A percentile compares a stretch with the other conserved stretches of the same genome.
Evolutionary conservation across 2,113 vertebrate species (phyloP).

Genomic region (Lagopus muta): DNA sequence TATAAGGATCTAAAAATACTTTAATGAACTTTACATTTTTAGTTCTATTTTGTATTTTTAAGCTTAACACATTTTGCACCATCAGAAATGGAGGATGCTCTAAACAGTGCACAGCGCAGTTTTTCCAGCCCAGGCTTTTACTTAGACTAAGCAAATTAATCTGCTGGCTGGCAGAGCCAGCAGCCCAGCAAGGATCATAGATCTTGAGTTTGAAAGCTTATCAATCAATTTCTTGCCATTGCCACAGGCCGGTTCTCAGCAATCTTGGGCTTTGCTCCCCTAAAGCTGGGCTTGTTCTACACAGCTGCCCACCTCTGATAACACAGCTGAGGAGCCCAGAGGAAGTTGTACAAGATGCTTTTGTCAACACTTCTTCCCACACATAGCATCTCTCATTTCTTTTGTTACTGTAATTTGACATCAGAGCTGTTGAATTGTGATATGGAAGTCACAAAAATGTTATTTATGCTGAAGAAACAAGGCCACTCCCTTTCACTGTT

Average conservation of each 20-base stretch:
- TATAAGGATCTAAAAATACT: background rate
- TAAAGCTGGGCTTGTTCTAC: background rate
- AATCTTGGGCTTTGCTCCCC: conserved; percentile 42
- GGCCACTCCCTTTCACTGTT: conserved; percentile 25
- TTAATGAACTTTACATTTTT: background rate
- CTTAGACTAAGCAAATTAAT: background rate
- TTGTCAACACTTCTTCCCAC: conserved; percentile 68
- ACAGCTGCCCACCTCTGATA: conserved; percentile 64
- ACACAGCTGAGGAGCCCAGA: conserved; percentile 62
- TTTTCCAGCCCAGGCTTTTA: background rate
- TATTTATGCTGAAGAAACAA: conserved; percentile 54
- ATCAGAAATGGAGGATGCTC: background rate
- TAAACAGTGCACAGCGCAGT: accelerated
- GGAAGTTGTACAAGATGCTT: conserved; percentile 77
- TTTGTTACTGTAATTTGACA: conserved; percentile 73
- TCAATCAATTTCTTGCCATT: conserved; percentile 19
- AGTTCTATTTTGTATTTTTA: background rate
- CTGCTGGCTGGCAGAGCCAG: background rate
- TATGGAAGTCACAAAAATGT: conserved; percentile 32
- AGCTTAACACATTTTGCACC: background rate
- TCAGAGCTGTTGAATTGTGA: conserved; percentile 73
- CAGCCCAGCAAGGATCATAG: background rate
- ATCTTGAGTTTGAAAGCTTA: conserved; percentile 28
- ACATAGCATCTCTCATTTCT: conserved; percentile 40
- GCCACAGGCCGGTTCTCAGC: conserved; percentile 35